Evolutionary conservation across 2,888 invertebrate species (phyloP), one percentile per base, ranked within the genome.

Genomic region (Lepidocyrtoides sp.): DNA sequence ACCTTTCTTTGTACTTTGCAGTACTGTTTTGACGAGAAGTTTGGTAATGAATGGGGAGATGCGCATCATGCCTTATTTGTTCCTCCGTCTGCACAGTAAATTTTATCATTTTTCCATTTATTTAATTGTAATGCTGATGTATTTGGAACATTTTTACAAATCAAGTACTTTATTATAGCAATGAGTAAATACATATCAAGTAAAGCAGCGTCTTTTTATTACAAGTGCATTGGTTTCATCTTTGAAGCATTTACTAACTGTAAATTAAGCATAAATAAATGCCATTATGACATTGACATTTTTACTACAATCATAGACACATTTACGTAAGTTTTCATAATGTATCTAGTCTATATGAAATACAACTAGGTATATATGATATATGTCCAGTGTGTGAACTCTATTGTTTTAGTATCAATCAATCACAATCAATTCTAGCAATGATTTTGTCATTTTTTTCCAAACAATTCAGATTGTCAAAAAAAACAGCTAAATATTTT

Each of bases 1-100:
- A 29, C 26, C 2, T 17, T 60, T 10, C 14, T 29, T 72, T 41
- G 51, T n/a, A 36, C 8, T 32, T 69, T 72, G 4, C 36, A 91
- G 89, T 89, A 91, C 36, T 91, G 88, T 54, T 79, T 89, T 63
- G 85, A 91, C 44, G 84, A 88, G 44, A 69, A 88, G n/a, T 84
- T 77, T 57, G 91, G 72, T 8, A 72, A 66, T 32, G 54, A 69
- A 32, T 88, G 88, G 88, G 82, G 51, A 20, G 41, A 69, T n/a
- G 3, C 8, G n/a, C 88, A 88, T 26, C 81, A 82, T 44, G 36
- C 88, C 17, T 79, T 79, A n/a, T 87, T 87, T n/a, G 79, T 87
- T 20, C 79, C 75, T 23, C n/a, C 3, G 20, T 8, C 8, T 44
- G 7, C 29, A 48, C 0, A 26, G 29, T 79, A 26, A 51, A 10